Conservation (phyloP, 2,797 vertebrate genomes). For the Xyrichtys novacula region DNA sequence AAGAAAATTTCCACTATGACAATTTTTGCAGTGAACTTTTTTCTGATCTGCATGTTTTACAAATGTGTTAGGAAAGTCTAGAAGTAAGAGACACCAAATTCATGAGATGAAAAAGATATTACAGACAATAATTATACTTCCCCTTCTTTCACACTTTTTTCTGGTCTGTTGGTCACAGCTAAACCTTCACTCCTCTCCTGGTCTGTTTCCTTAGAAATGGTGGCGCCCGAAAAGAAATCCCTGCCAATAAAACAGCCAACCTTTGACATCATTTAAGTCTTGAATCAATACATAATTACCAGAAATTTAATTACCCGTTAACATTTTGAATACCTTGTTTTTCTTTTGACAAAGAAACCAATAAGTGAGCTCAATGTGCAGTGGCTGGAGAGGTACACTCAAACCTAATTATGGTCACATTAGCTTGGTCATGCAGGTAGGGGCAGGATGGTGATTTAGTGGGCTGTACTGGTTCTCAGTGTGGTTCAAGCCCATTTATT, state of each 20-base stretch:
- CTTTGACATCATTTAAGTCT: constrained; percentile 68
- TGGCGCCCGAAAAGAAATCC: constrained; percentile 17
- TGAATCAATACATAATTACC: constrained; percentile 81
- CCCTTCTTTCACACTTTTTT: too few species aligned
- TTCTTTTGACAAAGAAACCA: constrained; percentile 44
- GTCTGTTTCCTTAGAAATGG: constrained; percentile 1
- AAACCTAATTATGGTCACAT: constrained; percentile 55
- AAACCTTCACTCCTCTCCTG: background rate
- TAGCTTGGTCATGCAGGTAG: constrained; percentile 45
- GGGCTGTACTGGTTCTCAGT: background rate
- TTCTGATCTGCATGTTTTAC: too few species aligned
- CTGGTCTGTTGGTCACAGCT: background rate
- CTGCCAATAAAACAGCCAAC: constrained; percentile 57
- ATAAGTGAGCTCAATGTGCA: constrained; percentile 50
- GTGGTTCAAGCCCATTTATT: constrained; percentile 3
- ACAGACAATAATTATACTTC: too few species aligned
- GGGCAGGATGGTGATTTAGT: constrained; percentile 39
- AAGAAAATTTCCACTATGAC: too few species aligned
- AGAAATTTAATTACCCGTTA: constrained; percentile 75
- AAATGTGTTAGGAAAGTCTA: too few species aligned
- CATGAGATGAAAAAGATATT: too few species aligned
- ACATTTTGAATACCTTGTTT: constrained; percentile 54
- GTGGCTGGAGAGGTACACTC: constrained; percentile 33
- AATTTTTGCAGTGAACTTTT: too few species aligned
- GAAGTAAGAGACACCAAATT: too few species aligned